A percentile compares a stretch with the other conserved stretches of the same genome.
phyloP scores from a whole-genome alignment of 2,888 invertebrate species.

The Altica lythri region DNA sequence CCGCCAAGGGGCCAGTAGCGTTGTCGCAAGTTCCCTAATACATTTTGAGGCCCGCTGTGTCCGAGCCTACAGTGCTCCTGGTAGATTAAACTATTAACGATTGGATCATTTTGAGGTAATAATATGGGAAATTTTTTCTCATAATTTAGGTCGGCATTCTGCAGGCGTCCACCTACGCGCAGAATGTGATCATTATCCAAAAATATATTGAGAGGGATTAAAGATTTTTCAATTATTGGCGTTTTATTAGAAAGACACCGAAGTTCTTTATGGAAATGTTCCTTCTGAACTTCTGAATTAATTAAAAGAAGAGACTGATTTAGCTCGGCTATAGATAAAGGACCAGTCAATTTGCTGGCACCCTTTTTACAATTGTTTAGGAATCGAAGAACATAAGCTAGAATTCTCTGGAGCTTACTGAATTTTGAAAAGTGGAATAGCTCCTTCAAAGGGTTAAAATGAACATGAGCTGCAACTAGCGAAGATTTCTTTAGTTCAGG shows the following conservation, averaged over 20 bases:
- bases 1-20: too few relatives aligned
- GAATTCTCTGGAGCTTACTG: not conserved
- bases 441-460: too few relatives aligned
- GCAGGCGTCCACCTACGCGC: not conserved
- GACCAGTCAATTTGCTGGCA: too few relatives aligned
- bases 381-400: conserved; percentile 1
- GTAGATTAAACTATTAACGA: not conserved
- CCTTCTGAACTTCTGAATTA: too few relatives aligned
- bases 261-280: too few relatives aligned
- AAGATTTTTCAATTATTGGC: not conserved
- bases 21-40: too few relatives aligned
- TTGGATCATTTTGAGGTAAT: not conserved
- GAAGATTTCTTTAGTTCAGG: not conserved
- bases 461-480: not conserved
- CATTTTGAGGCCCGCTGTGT: too few relatives aligned
- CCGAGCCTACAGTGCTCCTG: too few relatives aligned
- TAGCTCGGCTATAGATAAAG: too few relatives aligned
- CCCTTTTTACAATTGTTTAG: not conserved
- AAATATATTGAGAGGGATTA: not conserved
- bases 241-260: not conserved
- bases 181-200: not conserved
- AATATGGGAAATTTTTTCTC: not conserved
- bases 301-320: too few relatives aligned
- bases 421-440: not conserved
- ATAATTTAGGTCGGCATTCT: not conserved